phyloP scores from a whole-genome alignment of 2,113 vertebrate species.

The Podilymbus podiceps region DNA sequence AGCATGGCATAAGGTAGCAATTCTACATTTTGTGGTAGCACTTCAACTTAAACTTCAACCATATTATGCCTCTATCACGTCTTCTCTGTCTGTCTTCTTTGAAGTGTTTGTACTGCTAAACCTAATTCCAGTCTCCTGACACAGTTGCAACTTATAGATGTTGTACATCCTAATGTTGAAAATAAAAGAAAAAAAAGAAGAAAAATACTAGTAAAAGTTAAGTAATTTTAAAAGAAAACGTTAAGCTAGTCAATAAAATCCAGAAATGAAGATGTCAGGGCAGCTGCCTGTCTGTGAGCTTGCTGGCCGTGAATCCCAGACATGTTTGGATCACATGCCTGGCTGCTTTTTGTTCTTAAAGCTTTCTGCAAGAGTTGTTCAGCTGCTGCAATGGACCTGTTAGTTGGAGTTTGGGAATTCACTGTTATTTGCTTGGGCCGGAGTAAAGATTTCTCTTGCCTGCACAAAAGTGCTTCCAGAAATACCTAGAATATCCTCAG shows the following conservation, averaged over 20 bases:
- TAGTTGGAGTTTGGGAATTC: not conserved
- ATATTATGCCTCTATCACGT: not conserved
- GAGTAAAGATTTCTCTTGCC: not conserved
- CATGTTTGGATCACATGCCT: not conserved
- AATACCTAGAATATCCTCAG: not conserved
- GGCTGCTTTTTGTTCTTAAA: not conserved
- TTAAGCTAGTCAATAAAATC: not conserved
- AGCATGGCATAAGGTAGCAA: not conserved
- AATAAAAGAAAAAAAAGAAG: not conserved
- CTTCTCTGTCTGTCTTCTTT: not conserved
- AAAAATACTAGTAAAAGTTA: not conserved
- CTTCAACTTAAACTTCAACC: not conserved
- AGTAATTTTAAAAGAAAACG: not conserved
- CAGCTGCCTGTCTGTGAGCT: not conserved
- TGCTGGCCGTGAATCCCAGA: not conserved
- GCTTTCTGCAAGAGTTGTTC: not conserved
- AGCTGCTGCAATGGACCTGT: not conserved
- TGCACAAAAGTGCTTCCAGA: not conserved
- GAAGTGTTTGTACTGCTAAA: not conserved
- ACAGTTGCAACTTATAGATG: not conserved
- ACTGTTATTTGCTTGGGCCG: not conserved
- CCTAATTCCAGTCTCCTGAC: not conserved
- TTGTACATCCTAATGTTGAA: not conserved
- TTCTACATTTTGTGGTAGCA: not conserved
- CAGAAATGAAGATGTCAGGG: not conserved